phyloP scores from a whole-genome alignment of 2,888 invertebrate species.

The Nipponacmea schrenckii region DNA sequence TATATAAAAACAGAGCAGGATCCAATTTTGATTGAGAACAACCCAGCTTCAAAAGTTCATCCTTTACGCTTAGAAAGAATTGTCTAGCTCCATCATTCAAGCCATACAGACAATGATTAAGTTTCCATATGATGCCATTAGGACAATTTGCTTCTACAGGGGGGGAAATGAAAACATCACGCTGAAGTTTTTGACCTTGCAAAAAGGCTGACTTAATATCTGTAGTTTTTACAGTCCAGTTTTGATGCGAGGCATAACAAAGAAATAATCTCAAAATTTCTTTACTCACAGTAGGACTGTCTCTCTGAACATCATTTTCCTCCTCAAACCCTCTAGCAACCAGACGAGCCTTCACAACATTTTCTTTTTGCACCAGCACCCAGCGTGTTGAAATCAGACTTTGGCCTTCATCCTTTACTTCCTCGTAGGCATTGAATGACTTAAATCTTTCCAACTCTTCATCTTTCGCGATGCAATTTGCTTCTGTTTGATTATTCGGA shows the following conservation, averaged over 20 bases:
- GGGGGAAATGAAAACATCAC: conserved; percentile 31
- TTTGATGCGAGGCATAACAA: conserved; percentile 24
- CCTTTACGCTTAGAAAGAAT: no score
- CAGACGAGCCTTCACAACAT: conserved; percentile 28
- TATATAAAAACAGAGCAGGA: not conserved
- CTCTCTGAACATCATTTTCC: conserved; percentile 8
- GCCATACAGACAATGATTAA: no score
- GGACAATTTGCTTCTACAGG: conserved; percentile 24
- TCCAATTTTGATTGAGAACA: conserved; percentile 14
- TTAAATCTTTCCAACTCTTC: conserved; percentile 26
- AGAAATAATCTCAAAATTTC: conserved; percentile 31
- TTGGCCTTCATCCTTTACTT: conserved; percentile 18
- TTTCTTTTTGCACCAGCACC: conserved; percentile 28
- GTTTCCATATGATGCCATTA: no score
- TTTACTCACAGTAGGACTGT: no score
- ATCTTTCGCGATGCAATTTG: conserved; percentile 19
- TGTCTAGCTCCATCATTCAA: no score
- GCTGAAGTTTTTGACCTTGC: conserved; percentile 31
- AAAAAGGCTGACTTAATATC: conserved; percentile 41
- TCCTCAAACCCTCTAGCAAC: conserved; percentile 36
- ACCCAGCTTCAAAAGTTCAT: conserved; percentile 13
- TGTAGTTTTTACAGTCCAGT: conserved; percentile 37
- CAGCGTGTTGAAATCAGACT: conserved; percentile 19
- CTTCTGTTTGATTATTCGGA: not conserved
- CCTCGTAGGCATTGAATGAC: conserved; percentile 28